Conservation (phyloP, 2,113 vertebrate genomes). For the Hystrix cristata region DNA sequence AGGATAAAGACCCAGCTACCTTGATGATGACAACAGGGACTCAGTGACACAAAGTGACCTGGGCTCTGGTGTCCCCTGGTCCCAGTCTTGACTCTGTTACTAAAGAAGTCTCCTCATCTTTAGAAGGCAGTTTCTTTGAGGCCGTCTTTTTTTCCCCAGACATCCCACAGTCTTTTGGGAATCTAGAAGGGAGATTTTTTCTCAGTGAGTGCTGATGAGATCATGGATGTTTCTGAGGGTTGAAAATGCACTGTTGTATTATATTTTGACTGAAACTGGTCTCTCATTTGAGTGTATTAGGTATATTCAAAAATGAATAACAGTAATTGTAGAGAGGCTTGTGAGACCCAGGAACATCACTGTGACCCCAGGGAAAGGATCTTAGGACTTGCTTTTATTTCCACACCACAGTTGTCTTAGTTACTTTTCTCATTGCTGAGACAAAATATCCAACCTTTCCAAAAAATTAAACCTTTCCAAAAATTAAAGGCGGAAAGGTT, state of each 20-base stretch:
- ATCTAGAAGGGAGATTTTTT: background rate
- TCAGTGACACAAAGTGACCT: background rate
- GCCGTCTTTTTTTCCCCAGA: background rate
- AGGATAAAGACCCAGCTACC: background rate
- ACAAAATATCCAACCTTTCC: too few species aligned
- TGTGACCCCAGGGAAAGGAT: background rate
- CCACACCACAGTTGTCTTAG: background rate
- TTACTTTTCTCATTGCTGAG: too few species aligned
- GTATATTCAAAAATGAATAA: background rate
- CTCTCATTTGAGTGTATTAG: background rate
- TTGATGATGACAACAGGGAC: fast-evolving
- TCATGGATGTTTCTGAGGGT: background rate
- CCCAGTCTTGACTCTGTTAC: background rate
- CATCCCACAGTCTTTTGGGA: background rate
- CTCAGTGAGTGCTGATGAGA: background rate
- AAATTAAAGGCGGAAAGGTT: too few species aligned
- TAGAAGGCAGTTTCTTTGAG: background rate
- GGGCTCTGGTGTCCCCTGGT: background rate
- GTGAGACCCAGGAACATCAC: background rate
- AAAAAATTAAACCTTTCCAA: too few species aligned
- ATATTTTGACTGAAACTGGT: background rate
- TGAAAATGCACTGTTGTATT: background rate
- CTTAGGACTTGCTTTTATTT: background rate
- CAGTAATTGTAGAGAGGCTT: background rate
- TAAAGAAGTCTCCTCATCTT: background rate